Evolutionary conservation across 2,113 vertebrate species (phyloP).

Genomic region (Megaceryle maxima): DNA sequence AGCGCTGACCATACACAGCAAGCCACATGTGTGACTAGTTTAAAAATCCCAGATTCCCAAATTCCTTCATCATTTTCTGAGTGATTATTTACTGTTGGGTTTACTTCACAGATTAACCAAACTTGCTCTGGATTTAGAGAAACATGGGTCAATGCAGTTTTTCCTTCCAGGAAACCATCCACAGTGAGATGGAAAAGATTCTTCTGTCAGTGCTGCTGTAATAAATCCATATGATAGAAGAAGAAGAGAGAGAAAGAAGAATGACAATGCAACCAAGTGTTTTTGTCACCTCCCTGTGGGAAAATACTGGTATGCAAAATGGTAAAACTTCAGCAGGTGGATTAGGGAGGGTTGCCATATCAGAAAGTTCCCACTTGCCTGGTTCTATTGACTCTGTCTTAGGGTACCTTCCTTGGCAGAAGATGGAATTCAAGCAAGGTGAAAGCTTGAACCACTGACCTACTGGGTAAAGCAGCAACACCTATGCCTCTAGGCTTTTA

Average conservation of each 20-base stretch:
- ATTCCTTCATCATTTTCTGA: neutral
- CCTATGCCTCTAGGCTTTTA: neutral
- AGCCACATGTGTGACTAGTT: neutral
- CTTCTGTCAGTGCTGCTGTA: neutral
- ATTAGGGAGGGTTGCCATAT: neutral
- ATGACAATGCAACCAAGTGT: neutral
- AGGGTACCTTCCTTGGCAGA: neutral
- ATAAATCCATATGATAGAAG: neutral
- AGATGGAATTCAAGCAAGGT: neutral
- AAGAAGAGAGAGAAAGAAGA: neutral
- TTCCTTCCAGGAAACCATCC: neutral
- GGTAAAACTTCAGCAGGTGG: neutral
- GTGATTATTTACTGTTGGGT: neutral
- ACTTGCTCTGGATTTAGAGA: neutral
- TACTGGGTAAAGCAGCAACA: neutral
- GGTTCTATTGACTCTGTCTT: neutral
- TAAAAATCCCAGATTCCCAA: neutral
- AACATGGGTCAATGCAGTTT: neutral
- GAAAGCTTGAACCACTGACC: neutral
- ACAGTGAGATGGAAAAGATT: neutral
- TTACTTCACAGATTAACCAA: neutral
- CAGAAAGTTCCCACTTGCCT: neutral
- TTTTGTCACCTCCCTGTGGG: neutral
- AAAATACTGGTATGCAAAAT: neutral
- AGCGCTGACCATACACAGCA: neutral